A percentile compares a stretch with the other conserved stretches of the same genome.
These are phyloP conservation scores for Drosophila monieri DNA, from an alignment of 2,888 invertebrate species.

Conservation along the genomic window DNA sequence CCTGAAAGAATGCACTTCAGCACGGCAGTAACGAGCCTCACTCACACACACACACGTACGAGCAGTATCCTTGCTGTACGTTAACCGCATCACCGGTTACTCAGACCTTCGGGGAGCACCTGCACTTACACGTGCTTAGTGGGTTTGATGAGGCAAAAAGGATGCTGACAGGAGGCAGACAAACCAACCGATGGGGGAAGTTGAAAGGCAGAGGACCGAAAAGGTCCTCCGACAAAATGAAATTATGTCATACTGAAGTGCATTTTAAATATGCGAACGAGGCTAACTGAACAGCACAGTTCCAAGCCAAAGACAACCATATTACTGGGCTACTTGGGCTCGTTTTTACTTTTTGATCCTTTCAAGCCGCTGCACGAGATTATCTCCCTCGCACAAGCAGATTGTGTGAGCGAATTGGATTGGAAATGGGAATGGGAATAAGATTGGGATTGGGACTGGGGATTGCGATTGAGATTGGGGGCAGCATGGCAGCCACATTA, in stretches of 20 bases:
- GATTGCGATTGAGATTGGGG: slow-evolving; percentile 21
- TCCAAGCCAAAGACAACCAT: slow-evolving; percentile 24
- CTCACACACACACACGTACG: slow-evolving; percentile 3
- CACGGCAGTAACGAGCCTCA: slow-evolving; percentile 58
- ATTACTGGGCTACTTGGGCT: slow-evolving; percentile 57
- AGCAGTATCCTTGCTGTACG: slow-evolving; percentile 18
- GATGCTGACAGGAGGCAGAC: slow-evolving; percentile 17
- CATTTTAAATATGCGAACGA: slow-evolving; percentile 73
- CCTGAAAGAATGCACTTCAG: slow-evolving; percentile 51
- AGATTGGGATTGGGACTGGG: slow-evolving; percentile 11
- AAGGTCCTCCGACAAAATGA: slow-evolving; percentile 58
- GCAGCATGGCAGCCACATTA: slow-evolving; percentile 53
- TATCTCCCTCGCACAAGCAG: slow-evolving; percentile 47
- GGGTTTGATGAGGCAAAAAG: slow-evolving; percentile 67
- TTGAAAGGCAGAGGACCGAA: slow-evolving; percentile 48
- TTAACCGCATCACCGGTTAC: slow-evolving; percentile 40
- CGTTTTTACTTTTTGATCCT: slow-evolving; percentile 42
- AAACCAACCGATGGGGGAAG: background rate
- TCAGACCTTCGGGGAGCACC: slow-evolving; percentile 49
- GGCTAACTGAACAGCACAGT: slow-evolving; percentile 51
- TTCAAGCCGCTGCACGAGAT: slow-evolving; percentile 49
- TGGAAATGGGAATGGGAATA: slow-evolving; percentile 23
- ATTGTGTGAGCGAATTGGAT: slow-evolving; percentile 30
- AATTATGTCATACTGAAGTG: slow-evolving; percentile 74
- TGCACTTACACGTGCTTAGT: slow-evolving; percentile 67